phyloP scores from a whole-genome alignment of 1,140 invertebrate species.

The Venturia canescens region DNA sequence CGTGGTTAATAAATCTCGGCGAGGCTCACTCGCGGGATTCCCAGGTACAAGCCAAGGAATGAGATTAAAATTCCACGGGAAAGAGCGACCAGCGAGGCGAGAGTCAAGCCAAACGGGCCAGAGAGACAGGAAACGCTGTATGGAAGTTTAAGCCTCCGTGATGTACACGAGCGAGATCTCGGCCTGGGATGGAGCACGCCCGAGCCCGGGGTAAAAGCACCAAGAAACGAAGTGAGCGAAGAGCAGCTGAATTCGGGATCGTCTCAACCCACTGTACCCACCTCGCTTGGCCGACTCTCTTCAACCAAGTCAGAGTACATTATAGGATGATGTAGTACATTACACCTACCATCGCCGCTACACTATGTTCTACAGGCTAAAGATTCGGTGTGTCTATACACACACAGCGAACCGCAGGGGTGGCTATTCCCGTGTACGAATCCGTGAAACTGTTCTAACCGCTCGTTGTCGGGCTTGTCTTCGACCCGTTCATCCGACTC shows the following conservation, averaged over 20 bases:
- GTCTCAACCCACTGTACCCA: not conserved
- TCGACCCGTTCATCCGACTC: constrained; percentile 22
- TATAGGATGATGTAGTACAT: constrained; percentile 24
- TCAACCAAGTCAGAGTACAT: constrained; percentile 40
- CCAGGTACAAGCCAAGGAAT: constrained; percentile 45
- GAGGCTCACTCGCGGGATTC: constrained; percentile 27
- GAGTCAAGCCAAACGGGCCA: constrained; percentile 31
- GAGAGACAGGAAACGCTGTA: constrained; percentile 53
- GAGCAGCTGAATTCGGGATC: constrained; percentile 14
- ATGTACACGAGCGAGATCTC: constrained; percentile 8
- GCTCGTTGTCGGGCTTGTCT: constrained; percentile 29
- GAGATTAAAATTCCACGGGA: constrained; percentile 67
- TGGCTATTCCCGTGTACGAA: not conserved
- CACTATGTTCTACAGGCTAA: not conserved
- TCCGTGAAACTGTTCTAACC: not conserved
- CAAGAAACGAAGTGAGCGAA: not conserved
- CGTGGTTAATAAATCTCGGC: constrained; percentile 58
- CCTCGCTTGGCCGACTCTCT: constrained; percentile 37
- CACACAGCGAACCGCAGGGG: not conserved
- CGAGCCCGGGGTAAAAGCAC: not conserved
- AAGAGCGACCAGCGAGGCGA: constrained; percentile 56
- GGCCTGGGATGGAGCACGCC: too few relatives aligned
- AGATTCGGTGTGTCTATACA: not conserved
- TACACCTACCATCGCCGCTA: constrained; percentile 8
- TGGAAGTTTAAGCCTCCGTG: constrained; percentile 58